Base-by-base conservation (phyloP, 2,888 invertebrate species). In the Nycteola revayana region DNA sequence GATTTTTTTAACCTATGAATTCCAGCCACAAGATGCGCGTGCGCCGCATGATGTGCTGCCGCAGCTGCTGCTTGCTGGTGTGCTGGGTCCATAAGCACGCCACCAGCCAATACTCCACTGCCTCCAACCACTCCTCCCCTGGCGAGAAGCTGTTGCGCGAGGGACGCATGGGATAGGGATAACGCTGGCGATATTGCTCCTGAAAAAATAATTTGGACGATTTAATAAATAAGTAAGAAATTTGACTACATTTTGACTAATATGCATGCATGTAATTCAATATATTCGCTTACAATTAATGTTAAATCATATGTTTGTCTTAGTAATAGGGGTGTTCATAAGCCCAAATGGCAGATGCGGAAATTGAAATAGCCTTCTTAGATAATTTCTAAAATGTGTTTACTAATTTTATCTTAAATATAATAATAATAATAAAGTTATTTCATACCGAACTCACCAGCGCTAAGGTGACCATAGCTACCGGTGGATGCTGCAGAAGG, bases 381-480 rank as follows among this genome's bases (percentile, higher is more conserved):
- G n/a, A n/a, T n/a, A n/a, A n/a, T n/a, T n/a, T n/a, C n/a, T n/a
- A n/a, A n/a, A n/a, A n/a, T n/a, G n/a, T n/a, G n/a, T n/a, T n/a
- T n/a, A n/a, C n/a, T n/a, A n/a, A n/a, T n/a, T n/a, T n/a, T n/a
- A 46, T 32, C 31, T 35, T 27, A 17, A 9, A 31, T 8, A 48
- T 42, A 52, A 34, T 30, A 37, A 31, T 42, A 53, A 53, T 37
- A 42, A 52, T 25, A 49, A 36, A 42, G 43, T 37, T 49, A 37
- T 35, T 41, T 36, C 28, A 38, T 32, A 32, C 29, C 33, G 24
- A 36, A 53, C 67, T 66, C 71, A 94, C 95, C 96, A 58, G 98
- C 98, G 49, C 98, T 97, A 49, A 98, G 92, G 87, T 98, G 98
- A 9, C 98, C 98, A 90, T 98, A 98, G 45, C 98, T 98, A 26